A percentile compares a stretch with the other conserved stretches of the same genome.
phyloP scores from a whole-genome alignment of 2,888 invertebrate genomes.

The Phaonia tiefii region DNA sequence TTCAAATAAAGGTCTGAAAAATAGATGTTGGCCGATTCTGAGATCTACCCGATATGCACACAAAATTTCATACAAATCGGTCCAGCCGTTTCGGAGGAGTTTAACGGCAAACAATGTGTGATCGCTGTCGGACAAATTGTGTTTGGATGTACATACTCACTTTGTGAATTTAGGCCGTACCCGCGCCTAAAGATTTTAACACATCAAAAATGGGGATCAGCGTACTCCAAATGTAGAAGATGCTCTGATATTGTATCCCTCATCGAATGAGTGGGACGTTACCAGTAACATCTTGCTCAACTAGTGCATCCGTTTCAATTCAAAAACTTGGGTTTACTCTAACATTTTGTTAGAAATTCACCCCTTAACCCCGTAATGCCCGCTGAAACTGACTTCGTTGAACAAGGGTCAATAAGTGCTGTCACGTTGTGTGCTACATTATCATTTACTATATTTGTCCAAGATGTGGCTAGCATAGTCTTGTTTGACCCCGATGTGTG shows the following conservation, averaged over 20 bases:
- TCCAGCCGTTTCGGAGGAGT: no score
- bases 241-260: not conserved
- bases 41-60: no score
- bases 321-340: not conserved
- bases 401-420: constrained; percentile 11
- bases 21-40: no score
- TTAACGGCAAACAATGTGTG: no score
- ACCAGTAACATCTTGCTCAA: no score
- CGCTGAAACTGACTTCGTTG: not conserved
- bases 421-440: not conserved
- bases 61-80: no score
- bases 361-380: not conserved
- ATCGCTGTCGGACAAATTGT: no score
- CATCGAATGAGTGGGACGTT: constrained; percentile 9
- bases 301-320: not conserved
- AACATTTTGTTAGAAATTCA: not conserved
- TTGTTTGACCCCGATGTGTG: not conserved
- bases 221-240: not conserved
- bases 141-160: no score
- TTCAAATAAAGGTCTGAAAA: no score
- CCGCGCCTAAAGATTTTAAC: no score
- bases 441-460: not conserved
- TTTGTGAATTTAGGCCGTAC: no score
- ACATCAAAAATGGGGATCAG: constrained; percentile 5
- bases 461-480: no score